Conservation (phyloP, 2,888 invertebrate genomes). For the Plusia festucae region DNA sequence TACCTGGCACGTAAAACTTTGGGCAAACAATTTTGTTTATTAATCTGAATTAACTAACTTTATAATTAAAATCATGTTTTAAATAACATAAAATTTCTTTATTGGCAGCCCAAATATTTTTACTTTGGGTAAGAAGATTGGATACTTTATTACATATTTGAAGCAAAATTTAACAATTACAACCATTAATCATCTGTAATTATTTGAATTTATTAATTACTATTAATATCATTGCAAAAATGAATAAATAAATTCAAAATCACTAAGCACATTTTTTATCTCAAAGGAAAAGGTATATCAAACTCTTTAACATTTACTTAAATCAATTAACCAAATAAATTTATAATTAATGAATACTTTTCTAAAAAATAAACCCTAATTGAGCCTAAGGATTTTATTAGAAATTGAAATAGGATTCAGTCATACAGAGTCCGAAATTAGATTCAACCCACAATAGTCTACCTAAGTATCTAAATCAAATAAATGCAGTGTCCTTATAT, state of each 20-base stretch:
- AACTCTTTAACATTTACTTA: too few species aligned
- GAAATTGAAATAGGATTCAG: not conserved
- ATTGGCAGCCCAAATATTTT: not conserved
- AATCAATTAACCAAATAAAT: too few species aligned
- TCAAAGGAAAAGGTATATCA: too few species aligned
- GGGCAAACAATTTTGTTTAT: not conserved
- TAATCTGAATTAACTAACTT: conserved; percentile 1
- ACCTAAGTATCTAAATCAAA: conserved; percentile 61
- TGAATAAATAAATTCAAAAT: too few species aligned
- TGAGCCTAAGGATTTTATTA: not conserved
- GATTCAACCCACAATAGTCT: conserved; percentile 15
- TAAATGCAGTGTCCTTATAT: conserved; percentile 59
- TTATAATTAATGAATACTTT: not conserved
- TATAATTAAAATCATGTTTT: not conserved
- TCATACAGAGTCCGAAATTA: conserved; percentile 11
- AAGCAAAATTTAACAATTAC: too few species aligned
- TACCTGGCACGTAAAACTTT: not conserved
- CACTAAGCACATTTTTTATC: too few species aligned
- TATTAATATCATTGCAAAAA: too few species aligned
- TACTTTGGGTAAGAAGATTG: not conserved
- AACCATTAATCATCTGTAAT: too few species aligned
- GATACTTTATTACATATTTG: too few species aligned
- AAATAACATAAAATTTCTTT: not conserved
- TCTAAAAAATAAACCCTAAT: not conserved
- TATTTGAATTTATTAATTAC: too few species aligned